Conservation (phyloP, 1,140 invertebrate species). For the Cryptotermes secundus region DNA sequence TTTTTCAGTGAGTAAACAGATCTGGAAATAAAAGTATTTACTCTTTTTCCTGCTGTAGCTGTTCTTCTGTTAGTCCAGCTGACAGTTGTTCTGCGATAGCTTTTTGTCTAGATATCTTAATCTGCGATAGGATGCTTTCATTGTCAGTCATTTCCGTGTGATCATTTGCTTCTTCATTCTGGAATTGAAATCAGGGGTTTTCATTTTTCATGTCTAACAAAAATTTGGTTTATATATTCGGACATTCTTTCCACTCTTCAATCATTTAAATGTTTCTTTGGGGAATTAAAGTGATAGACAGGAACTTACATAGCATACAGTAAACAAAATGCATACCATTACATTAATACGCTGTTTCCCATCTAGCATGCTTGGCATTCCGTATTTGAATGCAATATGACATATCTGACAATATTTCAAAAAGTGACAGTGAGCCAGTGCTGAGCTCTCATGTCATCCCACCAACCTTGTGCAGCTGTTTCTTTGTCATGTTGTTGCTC, state of each 20-base stretch:
- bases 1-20: too few relatives aligned
- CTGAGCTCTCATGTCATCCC: too few relatives aligned
- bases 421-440: too few relatives aligned
- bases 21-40: constrained; percentile 17
- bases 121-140: constrained; percentile 32
- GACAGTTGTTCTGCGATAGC: constrained; percentile 36
- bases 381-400: too few relatives aligned
- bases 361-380: too few relatives aligned
- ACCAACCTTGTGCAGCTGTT: too few relatives aligned
- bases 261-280: background rate
- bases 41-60: constrained; percentile 37
- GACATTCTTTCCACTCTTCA: too few relatives aligned
- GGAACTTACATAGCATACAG: background rate
- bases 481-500: too few relatives aligned
- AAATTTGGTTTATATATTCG: background rate
- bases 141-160: background rate
- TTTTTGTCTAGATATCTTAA: constrained; percentile 36
- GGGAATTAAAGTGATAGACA: background rate
- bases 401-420: too few relatives aligned
- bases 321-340: too few relatives aligned
- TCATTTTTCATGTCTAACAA: background rate
- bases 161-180: background rate
- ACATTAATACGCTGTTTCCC: too few relatives aligned
- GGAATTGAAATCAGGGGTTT: background rate
- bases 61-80: constrained; percentile 32